A percentile compares a stretch with the other conserved stretches of the same genome.
These are phyloP conservation scores for Eupsilia transversa DNA, from an alignment of 2,888 invertebrate genomes.

Conservation along the genomic window DNA sequence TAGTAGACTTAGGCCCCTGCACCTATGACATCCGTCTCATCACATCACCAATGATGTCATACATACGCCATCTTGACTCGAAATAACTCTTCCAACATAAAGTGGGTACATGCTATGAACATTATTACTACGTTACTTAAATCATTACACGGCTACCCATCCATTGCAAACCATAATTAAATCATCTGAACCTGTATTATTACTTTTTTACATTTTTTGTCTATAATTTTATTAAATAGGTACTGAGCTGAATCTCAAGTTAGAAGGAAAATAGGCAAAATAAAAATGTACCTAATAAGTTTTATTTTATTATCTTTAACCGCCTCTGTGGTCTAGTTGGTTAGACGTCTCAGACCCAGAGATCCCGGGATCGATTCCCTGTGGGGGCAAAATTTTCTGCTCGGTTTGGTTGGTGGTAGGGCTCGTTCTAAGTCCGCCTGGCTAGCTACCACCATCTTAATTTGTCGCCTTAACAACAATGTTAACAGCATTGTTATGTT, in stretches of 20 bases:
- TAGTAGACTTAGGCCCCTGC: no score
- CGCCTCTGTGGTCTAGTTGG: no score
- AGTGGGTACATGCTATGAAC: neutral
- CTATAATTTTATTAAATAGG: neutral
- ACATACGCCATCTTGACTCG: neutral
- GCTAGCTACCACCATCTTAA: no score
- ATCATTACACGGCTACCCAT: neutral
- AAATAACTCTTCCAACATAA: slow-evolving; percentile 12
- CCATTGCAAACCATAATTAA: slow-evolving; percentile 21
- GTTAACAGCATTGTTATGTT: no score
- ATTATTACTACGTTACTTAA: neutral
- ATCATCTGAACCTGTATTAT: neutral
- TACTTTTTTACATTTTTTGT: neutral
- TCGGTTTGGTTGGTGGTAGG: no score
- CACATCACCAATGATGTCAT: slow-evolving; percentile 35
- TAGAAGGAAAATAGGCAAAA: neutral
- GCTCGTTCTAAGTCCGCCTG: no score
- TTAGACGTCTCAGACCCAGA: no score
- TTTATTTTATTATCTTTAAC: neutral
- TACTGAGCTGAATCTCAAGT: no score
- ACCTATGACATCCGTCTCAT: slow-evolving; percentile 11
- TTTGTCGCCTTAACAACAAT: no score
- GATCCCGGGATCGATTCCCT: no score
- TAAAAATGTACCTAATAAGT: neutral
- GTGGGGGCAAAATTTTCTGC: no score